phyloP scores from a whole-genome alignment of 2,888 invertebrate species.

The Nymphalis urticae region DNA sequence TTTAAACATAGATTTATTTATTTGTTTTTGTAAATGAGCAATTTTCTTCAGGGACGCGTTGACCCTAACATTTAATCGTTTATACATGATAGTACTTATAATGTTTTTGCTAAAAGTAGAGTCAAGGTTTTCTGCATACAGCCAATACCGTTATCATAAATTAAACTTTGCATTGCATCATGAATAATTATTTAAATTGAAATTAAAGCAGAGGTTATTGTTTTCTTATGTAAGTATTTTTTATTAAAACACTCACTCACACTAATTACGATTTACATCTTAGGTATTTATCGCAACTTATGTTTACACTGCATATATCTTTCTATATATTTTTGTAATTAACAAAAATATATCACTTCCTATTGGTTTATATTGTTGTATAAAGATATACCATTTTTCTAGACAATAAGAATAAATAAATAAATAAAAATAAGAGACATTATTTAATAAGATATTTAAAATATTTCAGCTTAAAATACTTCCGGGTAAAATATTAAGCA shows the following conservation, averaged over 20 bases:
- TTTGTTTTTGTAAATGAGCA: background rate
- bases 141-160: background rate
- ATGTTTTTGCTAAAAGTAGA: background rate
- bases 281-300: background rate
- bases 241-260: background rate
- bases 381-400: too few relatives aligned
- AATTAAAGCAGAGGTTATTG: background rate
- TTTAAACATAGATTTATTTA: background rate
- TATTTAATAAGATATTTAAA: too few relatives aligned
- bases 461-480: too few relatives aligned
- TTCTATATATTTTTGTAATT: too few relatives aligned
- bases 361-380: too few relatives aligned
- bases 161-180: conserved; percentile 2
- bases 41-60: background rate
- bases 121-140: background rate
- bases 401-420: too few relatives aligned
- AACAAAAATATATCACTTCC: too few relatives aligned
- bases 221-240: background rate
- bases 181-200: background rate
- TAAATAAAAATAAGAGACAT: too few relatives aligned
- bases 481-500: too few relatives aligned
- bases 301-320: background rate
- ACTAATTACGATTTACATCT: background rate
- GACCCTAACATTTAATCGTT: background rate
- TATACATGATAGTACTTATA: conserved; percentile 5